Evolutionary conservation across 2,113 vertebrate genomes (phyloP), one percentile per base, ranked within the genome.

Genomic region (Scortum barcoo): DNA sequence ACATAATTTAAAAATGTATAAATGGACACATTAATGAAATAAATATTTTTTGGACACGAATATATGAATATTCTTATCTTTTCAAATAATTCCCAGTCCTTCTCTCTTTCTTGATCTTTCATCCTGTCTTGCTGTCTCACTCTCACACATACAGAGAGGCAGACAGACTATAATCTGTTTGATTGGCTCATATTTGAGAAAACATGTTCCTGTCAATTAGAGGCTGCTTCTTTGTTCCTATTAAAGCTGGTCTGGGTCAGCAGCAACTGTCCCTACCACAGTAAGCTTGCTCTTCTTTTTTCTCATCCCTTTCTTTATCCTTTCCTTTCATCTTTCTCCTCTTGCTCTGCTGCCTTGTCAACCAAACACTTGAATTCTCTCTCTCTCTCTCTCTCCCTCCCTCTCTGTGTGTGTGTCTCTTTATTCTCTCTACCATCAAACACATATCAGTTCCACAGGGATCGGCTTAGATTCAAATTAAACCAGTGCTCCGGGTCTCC

Each of bases 381-480:
- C 48, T 83, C 66, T 65, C 13, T 74, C 42, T 81, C 78, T 51
- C 42, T 79, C 50, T 44, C 80, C 84, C 86, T 57, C 56, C 68
- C 76, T n/a, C n/a, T n/a, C n/a, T n/a, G n/a, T n/a, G n/a, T n/a
- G n/a, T 20, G 13, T 60, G 63, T 56, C 61, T 78, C 80, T 85
- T 74, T 88, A 71, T 87, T 76, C 79, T 87, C 71, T 85, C 76
- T 86, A 86, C 84, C 87, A 92, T 93, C 91, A 93, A 94, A 92
- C 90, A 84, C 72, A 73, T 74, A 86, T 80, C 81, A 61, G 24
- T 80, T 92, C 88, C 82, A 79, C 62, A 57, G 90, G 83, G 91
- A 90, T 72, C n/a, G 20, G 80, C 83, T 91, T 66, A 67, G 90
- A 89, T 92, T 93, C 87, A 92, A 91, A 95, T 94, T 88, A 94